Evolutionary conservation across 2,113 vertebrate genomes (phyloP).

Genomic region (Lycaon pictus): DNA sequence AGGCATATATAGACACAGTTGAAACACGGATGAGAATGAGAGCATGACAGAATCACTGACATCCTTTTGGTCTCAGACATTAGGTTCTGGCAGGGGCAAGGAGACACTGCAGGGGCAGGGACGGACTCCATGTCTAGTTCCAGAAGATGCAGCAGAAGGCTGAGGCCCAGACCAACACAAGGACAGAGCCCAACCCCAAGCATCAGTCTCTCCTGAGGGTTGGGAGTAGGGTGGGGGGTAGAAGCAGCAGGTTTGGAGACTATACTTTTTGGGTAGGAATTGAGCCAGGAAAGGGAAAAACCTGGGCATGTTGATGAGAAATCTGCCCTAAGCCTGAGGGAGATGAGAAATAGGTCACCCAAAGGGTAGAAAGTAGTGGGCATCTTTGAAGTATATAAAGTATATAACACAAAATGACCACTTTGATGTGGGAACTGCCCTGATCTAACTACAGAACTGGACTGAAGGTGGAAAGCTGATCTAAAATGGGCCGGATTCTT

Average conservation of each 20-base stretch:
- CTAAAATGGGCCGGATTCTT: conserved; percentile 32
- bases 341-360: neutral
- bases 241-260: conserved; percentile 26
- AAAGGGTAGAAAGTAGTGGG: neutral
- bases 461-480: conserved; percentile 38
- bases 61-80: conserved; percentile 39
- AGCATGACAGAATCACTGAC: neutral
- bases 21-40: conserved; percentile 18
- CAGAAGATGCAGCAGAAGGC: neutral
- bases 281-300: conserved; percentile 46
- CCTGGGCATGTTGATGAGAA: neutral
- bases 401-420: neutral
- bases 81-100: neutral
- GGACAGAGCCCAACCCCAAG: neutral
- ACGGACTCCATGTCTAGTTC: neutral
- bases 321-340: neutral
- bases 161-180: neutral
- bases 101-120: neutral
- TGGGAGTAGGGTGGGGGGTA: neutral
- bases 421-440: conserved; percentile 27
- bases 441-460: neutral
- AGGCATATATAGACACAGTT: conserved; percentile 23
- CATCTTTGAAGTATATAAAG: neutral
- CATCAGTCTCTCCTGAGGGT: neutral
- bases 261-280: conserved; percentile 19